Evolutionary conservation across 2,888 invertebrate genomes (phyloP).

Genomic region (Rhorus exstirpatorius): DNA sequence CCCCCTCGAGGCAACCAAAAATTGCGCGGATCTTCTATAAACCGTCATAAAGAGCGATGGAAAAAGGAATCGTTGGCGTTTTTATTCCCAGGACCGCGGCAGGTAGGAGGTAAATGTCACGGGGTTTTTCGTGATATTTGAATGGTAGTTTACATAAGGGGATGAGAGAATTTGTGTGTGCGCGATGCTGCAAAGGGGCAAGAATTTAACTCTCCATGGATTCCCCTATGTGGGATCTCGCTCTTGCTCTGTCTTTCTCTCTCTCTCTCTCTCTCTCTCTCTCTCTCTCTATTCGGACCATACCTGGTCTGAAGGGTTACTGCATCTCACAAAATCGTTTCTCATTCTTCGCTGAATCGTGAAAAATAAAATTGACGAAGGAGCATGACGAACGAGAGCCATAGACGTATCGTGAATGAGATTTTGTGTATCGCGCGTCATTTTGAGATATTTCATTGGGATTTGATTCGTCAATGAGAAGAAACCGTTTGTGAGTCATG

Average conservation of each 20-base stretch:
- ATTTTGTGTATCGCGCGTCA: constrained; percentile 12
- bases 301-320: constrained; percentile 52
- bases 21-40: constrained; percentile 64
- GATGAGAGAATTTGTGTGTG: constrained; percentile 65
- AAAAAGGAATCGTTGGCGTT: constrained; percentile 57
- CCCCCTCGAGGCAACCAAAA: constrained; percentile 52
- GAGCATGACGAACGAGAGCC: constrained; percentile 45
- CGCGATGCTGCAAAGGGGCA: constrained; percentile 44
- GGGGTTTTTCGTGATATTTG: constrained; percentile 75
- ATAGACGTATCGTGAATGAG: constrained; percentile 12
- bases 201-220: constrained; percentile 36
- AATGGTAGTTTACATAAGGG: constrained; percentile 83
- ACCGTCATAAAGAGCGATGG: constrained; percentile 47
- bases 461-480: constrained; percentile 32
- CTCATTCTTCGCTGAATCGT: constrained; percentile 36
- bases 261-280: background rate
- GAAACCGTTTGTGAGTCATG: constrained; percentile 17
- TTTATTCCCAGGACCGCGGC: constrained; percentile 72
- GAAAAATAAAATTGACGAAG: constrained; percentile 49
- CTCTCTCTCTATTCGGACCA: constrained; percentile 7
- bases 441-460: constrained; percentile 26
- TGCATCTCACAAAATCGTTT: constrained; percentile 23
- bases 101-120: constrained; percentile 74
- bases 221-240: background rate
- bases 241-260: background rate